phyloP scores from a whole-genome alignment of 2,113 vertebrate species.

The Sigmodon hispidus region DNA sequence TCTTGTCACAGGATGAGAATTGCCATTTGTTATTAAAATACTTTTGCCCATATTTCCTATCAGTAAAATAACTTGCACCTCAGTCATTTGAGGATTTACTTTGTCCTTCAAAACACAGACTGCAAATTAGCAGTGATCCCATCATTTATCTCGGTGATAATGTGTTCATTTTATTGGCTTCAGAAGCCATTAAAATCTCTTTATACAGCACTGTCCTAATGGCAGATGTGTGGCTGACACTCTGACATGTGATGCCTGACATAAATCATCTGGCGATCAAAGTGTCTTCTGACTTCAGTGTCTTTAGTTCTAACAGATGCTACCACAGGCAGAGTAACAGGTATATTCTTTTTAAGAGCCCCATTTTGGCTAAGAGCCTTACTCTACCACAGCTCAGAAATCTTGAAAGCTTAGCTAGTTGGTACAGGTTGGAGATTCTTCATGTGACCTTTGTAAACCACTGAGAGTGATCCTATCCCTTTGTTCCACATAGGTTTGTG shows the following conservation, averaged over 20 bases:
- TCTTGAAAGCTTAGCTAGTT: conserved; percentile 81
- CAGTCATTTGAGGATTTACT: conserved; percentile 74
- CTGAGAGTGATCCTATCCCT: conserved; percentile 73
- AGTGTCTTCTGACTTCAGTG: conserved; percentile 85
- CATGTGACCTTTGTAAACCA: conserved; percentile 76
- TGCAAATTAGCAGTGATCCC: conserved; percentile 83
- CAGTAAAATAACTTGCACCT: conserved; percentile 77
- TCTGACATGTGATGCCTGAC: conserved; percentile 86
- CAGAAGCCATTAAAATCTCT: conserved; percentile 87
- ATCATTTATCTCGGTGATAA: conserved; percentile 84
- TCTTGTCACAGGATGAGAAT: conserved; percentile 77
- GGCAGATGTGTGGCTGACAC: conserved; percentile 88
- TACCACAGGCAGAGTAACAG: conserved; percentile 85
- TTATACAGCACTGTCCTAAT: conserved; percentile 85
- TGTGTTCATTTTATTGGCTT: conserved; percentile 87
- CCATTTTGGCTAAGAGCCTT: conserved; percentile 82
- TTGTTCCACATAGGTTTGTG: conserved; percentile 47
- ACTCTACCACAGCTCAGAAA: conserved; percentile 68
- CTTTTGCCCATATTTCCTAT: conserved; percentile 70
- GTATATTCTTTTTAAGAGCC: conserved; percentile 86
- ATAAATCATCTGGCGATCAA: conserved; percentile 91
- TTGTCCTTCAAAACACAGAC: conserved; percentile 83
- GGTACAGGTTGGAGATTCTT: conserved; percentile 80
- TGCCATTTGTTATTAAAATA: conserved; percentile 83
- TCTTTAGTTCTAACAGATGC: conserved; percentile 87